These are phyloP conservation scores for Ormyrus rosae DNA, from an alignment of 2,888 invertebrate genomes.

Conservation along the genomic window DNA sequence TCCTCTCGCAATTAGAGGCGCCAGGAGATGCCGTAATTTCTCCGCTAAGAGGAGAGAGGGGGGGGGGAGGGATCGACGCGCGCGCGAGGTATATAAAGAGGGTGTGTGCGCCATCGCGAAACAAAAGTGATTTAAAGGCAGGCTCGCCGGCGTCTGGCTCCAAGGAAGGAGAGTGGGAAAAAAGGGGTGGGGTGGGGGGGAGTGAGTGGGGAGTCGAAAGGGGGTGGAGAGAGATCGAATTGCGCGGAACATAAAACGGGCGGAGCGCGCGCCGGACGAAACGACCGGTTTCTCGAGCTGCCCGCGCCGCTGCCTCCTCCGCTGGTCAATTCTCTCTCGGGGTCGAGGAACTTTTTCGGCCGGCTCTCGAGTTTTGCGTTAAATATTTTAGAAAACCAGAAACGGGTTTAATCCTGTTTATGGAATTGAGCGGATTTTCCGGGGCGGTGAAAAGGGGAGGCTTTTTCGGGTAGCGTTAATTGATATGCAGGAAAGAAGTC, in stretches of 20 bases:
- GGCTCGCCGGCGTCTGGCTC: not conserved
- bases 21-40: too few relatives aligned
- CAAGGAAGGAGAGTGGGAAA: not conserved
- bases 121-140: slow-evolving; percentile 63
- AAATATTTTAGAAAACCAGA: too few relatives aligned
- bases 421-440: slow-evolving; percentile 29
- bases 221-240: slow-evolving; percentile 56
- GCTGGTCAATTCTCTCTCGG: slow-evolving; percentile 33
- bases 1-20: too few relatives aligned
- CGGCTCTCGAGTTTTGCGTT: not conserved
- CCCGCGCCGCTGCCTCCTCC: not conserved
- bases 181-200: not conserved
- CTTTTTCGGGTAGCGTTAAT: too few relatives aligned
- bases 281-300: slow-evolving; percentile 55
- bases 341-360: slow-evolving; percentile 39
- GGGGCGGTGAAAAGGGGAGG: not conserved
- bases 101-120: slow-evolving; percentile 56
- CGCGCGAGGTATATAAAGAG: not conserved
- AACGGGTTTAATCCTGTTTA: too few relatives aligned
- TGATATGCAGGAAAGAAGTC: too few relatives aligned
- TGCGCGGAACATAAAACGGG: slow-evolving; percentile 63
- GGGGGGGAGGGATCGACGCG: not conserved
- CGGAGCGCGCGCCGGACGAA: slow-evolving; percentile 58
- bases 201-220: slow-evolving; percentile 9
- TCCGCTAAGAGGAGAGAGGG: too few relatives aligned